Evolutionary conservation across 2,797 vertebrate genomes (phyloP).

Genomic region (Cyclura pinguis): DNA sequence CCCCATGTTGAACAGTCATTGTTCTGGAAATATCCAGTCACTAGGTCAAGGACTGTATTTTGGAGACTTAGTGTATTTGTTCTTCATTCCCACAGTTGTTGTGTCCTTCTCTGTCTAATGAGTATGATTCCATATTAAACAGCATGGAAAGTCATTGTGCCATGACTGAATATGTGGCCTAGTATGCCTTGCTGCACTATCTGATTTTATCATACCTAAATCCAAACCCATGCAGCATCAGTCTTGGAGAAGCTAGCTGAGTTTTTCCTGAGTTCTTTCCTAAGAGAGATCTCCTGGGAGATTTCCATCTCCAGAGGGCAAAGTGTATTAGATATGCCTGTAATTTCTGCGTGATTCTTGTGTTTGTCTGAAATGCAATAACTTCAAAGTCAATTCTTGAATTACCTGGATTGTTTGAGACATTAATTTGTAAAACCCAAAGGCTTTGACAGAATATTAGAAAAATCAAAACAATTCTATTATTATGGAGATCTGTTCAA

Average conservation of each 20-base stretch:
- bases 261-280: not conserved
- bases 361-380: conserved; percentile 34
- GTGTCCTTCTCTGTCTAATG: not conserved
- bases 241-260: not conserved
- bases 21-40: not conserved
- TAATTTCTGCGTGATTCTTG: conserved; percentile 26
- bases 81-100: not conserved
- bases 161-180: not conserved
- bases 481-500: not conserved
- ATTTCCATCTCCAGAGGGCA: conserved; percentile 23
- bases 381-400: conserved; percentile 27
- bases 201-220: not conserved
- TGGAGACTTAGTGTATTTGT: not conserved
- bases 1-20: not conserved
- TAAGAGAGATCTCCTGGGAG: conserved; percentile 15
- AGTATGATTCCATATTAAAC: not conserved
- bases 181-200: not conserved
- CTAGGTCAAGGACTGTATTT: not conserved
- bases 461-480: conserved; percentile 27
- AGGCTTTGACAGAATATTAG: conserved; percentile 26
- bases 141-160: not conserved
- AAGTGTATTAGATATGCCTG: conserved; percentile 29
- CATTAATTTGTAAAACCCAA: conserved; percentile 28
- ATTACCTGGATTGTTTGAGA: conserved; percentile 30
- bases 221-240: not conserved